Base-by-base conservation (phyloP, 2,888 invertebrate species). In the Caenorhabditis panamensis region DNA sequence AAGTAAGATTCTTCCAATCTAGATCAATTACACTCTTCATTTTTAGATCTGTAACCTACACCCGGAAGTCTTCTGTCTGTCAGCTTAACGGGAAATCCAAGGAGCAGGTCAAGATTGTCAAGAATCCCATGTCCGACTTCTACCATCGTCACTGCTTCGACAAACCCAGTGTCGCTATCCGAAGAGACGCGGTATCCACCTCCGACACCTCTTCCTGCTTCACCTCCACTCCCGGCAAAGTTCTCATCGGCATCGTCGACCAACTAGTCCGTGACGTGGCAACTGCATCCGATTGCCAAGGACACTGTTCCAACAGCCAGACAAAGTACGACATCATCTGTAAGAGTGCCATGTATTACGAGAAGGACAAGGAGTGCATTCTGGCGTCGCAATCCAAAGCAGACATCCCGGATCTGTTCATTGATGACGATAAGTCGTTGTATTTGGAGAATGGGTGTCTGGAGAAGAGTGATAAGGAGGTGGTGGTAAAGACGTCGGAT, bases 351-450 rank as follows among this genome's bases (percentile, higher is more conserved):
- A 85, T 85, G 82, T 88, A 82, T 58, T 88, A 87, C 56, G 78
- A 78, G 31, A 87, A 88, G 53, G 88, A 88, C n/a, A 83, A 85
- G 82, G 88, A 88, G 63, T 88, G 88, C 67, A 88, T 88, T 58
- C 49, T 88, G 44, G 87, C 88, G 0, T 85, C 87, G 6, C 87
- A 88, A 63, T 82, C 80, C 41, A 80, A 82, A 22, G 63, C 66
- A 0, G 86, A 87, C 41, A 84, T 83, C 41, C 85, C 86, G 3
- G 88, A 85, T 37, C 67, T 88, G 20, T 88, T 77, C 61, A 86
- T 85, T 41, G 88, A 88, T 56, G 88, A 88, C 66, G 83, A 83
- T 8, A 87, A 88, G 53, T 73, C 82, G 1, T 63, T 87, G 5
- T 88, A 88, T 78, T 54, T 87, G 3, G 86, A 87, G 49, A 87